Percentiles rank a stretch among this genome's conserved stretches.
Evolutionary conservation across 2,888 invertebrate species (phyloP).

Genomic region (Dugesia japonica): DNA sequence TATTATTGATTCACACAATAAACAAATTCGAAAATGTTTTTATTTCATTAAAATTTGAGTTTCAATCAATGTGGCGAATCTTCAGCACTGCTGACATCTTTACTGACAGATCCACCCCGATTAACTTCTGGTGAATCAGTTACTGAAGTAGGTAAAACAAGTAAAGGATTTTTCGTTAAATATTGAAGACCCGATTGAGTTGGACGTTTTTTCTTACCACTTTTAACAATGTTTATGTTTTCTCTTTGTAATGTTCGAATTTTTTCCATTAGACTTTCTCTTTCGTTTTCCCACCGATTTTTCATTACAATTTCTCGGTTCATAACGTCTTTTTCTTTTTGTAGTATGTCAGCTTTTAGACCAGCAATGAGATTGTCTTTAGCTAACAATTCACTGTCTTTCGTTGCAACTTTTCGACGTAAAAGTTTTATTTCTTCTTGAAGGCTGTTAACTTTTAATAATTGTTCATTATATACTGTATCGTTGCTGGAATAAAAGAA

Average conservation of each 20-base stretch:
- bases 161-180: neutral
- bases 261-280: conserved; percentile 14
- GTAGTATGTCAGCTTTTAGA: conserved; percentile 29
- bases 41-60: too few species aligned
- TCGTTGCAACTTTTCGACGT: conserved; percentile 16
- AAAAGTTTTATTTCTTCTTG: conserved; percentile 29
- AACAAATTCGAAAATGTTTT: too few species aligned
- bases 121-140: neutral
- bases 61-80: neutral
- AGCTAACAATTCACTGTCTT: conserved; percentile 20
- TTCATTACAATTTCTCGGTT: neutral
- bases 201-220: neutral
- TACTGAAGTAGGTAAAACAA: neutral
- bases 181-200: neutral
- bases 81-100: conserved; percentile 8
- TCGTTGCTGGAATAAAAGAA: conserved; percentile 16
- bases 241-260: neutral
- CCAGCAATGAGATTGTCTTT: conserved; percentile 32
- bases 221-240: neutral
- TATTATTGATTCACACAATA: too few species aligned
- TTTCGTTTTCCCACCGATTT: conserved; percentile 13
- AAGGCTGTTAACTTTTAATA: conserved; percentile 26
- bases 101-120: neutral
- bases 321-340: conserved; percentile 17
- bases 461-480: conserved; percentile 30